Conservation (phyloP, 2,888 invertebrate species). For the Parnassius orleans region DNA sequence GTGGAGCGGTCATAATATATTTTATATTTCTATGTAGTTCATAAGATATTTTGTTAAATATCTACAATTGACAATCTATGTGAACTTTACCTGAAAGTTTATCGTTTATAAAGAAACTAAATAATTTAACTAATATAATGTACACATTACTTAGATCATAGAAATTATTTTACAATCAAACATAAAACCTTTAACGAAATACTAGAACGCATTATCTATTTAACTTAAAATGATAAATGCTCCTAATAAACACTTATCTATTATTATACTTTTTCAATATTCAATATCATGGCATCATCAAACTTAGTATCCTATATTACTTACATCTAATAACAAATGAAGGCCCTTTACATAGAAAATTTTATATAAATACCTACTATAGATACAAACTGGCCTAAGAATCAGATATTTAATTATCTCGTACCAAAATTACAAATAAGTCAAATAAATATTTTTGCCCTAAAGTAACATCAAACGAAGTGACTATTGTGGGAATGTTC, state of each 20-base stretch:
- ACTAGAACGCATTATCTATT: slow-evolving; percentile 73
- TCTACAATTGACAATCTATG: slow-evolving; percentile 46
- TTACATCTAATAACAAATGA: slow-evolving; percentile 45
- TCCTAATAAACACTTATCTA: slow-evolving; percentile 36
- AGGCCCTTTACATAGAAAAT: slow-evolving; percentile 54
- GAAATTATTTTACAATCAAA: slow-evolving; percentile 30
- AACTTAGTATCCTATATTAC: slow-evolving; percentile 41
- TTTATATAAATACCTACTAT: slow-evolving; percentile 25
- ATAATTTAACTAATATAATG: slow-evolving; percentile 27
- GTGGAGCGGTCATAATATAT: slow-evolving; percentile 31
- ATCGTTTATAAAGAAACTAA: slow-evolving; percentile 20
- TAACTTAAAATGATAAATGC: slow-evolving; percentile 38
- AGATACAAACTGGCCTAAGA: slow-evolving; percentile 31
- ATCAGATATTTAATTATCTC: slow-evolving; percentile 2
- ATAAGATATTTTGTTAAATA: slow-evolving; percentile 36
- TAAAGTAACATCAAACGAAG: slow-evolving; percentile 28
- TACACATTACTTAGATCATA: slow-evolving; percentile 28
- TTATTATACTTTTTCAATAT: slow-evolving; percentile 27
- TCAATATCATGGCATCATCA: slow-evolving; percentile 66
- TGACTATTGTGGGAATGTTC: slow-evolving; percentile 31
- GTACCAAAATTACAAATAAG: slow-evolving; percentile 15
- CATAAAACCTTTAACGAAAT: slow-evolving; percentile 57
- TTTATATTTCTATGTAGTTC: slow-evolving; percentile 30
- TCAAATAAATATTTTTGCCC: slow-evolving; percentile 20
- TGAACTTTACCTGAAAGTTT: slow-evolving; percentile 30